Evolutionary conservation across 2,888 invertebrate genomes (phyloP).

Genomic region (Dicranocentrus wangi): DNA sequence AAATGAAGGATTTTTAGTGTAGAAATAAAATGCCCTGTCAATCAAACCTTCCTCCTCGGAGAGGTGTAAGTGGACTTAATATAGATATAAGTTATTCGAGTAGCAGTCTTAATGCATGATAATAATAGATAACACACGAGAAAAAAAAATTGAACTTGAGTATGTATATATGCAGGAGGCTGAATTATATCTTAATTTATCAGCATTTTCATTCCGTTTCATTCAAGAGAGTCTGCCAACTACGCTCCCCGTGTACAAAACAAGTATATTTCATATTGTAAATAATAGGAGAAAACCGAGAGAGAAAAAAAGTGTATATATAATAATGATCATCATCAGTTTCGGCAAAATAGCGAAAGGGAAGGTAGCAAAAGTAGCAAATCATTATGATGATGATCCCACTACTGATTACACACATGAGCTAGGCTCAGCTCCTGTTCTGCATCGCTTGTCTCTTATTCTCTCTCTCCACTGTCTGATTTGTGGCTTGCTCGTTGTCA

Average conservation of each 20-base stretch:
- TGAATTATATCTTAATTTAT: constrained; percentile 29
- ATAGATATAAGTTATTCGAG: constrained; percentile 15
- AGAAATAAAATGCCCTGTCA: constrained; percentile 13
- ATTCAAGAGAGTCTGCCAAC: constrained; percentile 17
- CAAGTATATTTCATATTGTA: not conserved
- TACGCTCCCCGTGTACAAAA: not conserved
- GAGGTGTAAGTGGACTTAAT: not conserved
- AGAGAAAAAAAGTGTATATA: not conserved
- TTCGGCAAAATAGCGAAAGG: constrained; percentile 26
- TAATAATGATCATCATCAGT: constrained; percentile 19
- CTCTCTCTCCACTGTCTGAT: not conserved
- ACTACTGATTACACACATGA: constrained; percentile 16
- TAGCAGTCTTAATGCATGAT: not conserved
- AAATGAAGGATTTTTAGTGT: not conserved
- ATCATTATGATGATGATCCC: constrained; percentile 14
- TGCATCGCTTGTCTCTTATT: constrained; percentile 14
- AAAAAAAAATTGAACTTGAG: not conserved
- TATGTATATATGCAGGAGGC: not conserved
- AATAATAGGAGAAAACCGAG: not conserved
- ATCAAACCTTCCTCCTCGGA: not conserved
- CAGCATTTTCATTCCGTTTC: constrained; percentile 22
- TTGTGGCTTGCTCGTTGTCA: constrained; percentile 23
- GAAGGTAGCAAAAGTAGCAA: constrained; percentile 19
- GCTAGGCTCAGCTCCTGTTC: constrained; percentile 18
- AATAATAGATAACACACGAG: constrained; percentile 16